Evolutionary conservation across 2,888 invertebrate species (phyloP), one percentile per base, ranked within the genome.

Genomic region (Pheosia gnoma): DNA sequence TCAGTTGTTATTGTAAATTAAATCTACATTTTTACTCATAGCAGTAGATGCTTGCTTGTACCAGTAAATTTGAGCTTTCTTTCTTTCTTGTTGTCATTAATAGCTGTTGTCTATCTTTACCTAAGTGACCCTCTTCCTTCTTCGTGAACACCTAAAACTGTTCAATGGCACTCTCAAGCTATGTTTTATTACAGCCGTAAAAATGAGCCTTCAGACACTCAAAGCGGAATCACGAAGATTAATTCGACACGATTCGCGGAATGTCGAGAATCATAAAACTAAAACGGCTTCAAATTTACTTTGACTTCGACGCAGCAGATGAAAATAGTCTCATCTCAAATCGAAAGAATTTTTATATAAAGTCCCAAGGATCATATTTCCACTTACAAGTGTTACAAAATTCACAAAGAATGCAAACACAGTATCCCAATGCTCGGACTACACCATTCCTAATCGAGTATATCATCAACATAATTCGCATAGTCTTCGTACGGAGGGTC

Each of bases 211-310:
- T 65, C 70, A 69, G 59, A 68, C 67, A 67, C 67, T 65, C 62
- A 57, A 66, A 68, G 65, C 70, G 70, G 74, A 63, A 69, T 74
- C 70, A 71, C 71, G 73, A 75, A 76, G 25, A 68, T 74, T 78
- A 70, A 78, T 76, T 73, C 70, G 68, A 75, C 67, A 69, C 71
- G 74, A 73, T 69, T 76, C 74, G 63, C 67, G 64, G 77, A 72
- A 66, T 72, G 77, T 77, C 68, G 65, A 68, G 67, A 68, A 72
- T 75, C 71, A 71, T 80, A 78, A 71, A 70, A 67, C 66, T 53
- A 25, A 25, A 39, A 55, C 38, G 41, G 11, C 54, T 47, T 37
- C 43, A 3, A 37, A 13, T 37, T 38, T n/a, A 54, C 38, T 54
- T 54, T 11, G n/a, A 54, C 38, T 9, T 38, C 25, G 47, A 47